These are phyloP conservation scores for Zingel zingel DNA, from an alignment of 2,113 vertebrate species.

Conservation along the genomic window DNA sequence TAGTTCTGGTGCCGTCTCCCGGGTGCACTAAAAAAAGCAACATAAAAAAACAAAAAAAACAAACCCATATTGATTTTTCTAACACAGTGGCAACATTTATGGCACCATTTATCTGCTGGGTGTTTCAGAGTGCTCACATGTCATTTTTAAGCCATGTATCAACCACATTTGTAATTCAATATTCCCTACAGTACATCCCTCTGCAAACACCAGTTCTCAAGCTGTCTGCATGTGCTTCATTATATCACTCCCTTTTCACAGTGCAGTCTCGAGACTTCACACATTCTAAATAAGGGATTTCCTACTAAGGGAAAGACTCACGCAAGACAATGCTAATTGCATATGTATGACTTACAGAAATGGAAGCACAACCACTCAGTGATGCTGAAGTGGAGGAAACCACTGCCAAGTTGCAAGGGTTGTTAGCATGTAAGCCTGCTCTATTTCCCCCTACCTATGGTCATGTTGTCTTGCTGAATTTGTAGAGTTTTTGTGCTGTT, in stretches of 20 bases:
- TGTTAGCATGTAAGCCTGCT: constrained; percentile 43
- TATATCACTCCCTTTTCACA: constrained; percentile 16
- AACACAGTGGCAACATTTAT: constrained; percentile 38
- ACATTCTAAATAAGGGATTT: constrained; percentile 45
- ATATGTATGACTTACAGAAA: constrained; percentile 54
- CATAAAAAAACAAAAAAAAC: neutral
- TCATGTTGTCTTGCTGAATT: constrained; percentile 13
- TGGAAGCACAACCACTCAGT: constrained; percentile 31
- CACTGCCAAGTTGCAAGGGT: constrained; percentile 27
- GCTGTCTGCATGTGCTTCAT: constrained; percentile 20
- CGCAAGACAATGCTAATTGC: constrained; percentile 52
- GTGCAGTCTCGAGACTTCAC: constrained; percentile 11
- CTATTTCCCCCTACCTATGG: constrained; percentile 15
- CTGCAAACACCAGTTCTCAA: constrained; percentile 15
- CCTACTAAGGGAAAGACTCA: constrained; percentile 45
- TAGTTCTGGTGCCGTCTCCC: neutral
- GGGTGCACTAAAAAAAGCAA: constrained; percentile 15
- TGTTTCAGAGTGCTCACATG: constrained; percentile 13
- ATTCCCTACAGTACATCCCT: neutral
- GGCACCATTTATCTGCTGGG: constrained; percentile 37
- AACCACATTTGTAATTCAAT: constrained; percentile 27
- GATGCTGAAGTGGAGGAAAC: constrained; percentile 43
- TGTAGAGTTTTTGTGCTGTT: constrained; percentile 25
- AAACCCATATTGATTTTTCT: constrained; percentile 35
- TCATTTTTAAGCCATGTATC: constrained; percentile 36